Percentiles rank a stretch among this genome's conserved stretches.
phyloP scores from a whole-genome alignment of 1,140 invertebrate species.

The Drosophila dunni region DNA sequence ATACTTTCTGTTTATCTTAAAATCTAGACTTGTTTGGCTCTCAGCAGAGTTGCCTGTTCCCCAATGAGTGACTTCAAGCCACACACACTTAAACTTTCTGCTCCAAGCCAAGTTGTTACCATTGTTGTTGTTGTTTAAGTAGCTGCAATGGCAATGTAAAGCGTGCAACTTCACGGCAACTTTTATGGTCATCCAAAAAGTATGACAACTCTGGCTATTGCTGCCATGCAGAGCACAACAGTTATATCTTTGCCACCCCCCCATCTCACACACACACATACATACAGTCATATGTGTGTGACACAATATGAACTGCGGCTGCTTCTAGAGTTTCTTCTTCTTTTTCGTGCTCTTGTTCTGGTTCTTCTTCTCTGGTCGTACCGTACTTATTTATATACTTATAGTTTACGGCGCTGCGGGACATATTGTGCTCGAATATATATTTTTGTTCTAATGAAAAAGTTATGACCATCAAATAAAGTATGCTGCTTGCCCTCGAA shows the following conservation, averaged over 20 bases:
- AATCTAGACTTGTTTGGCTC: conserved; percentile 65
- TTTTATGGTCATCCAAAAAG: conserved; percentile 83
- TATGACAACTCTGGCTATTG: conserved; percentile 79
- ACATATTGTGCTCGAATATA: conserved; percentile 80
- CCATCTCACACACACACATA: conserved; percentile 16
- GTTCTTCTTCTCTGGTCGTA: conserved; percentile 26
- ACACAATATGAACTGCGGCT: conserved; percentile 70
- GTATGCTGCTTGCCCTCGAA: conserved; percentile 70
- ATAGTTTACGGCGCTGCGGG: conserved; percentile 81
- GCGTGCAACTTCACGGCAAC: conserved; percentile 76
- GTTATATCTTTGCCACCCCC: background rate
- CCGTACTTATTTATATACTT: conserved; percentile 82
- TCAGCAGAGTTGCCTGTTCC: conserved; percentile 66
- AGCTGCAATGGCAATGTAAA: conserved; percentile 61
- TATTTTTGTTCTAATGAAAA: conserved; percentile 84
- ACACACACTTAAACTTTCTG: conserved; percentile 63
- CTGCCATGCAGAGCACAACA: conserved; percentile 42
- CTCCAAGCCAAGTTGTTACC: conserved; percentile 20
- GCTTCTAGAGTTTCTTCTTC: conserved; percentile 21
- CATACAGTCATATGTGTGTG: conserved; percentile 31
- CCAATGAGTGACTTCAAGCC: conserved; percentile 62
- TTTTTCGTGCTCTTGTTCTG: background rate
- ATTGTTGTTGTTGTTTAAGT: conserved; percentile 38
- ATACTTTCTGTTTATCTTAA: conserved; percentile 71
- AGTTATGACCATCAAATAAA: conserved; percentile 84